Base-by-base conservation (phyloP, 1,140 invertebrate genomes). In the Diploscapter pachys region DNA sequence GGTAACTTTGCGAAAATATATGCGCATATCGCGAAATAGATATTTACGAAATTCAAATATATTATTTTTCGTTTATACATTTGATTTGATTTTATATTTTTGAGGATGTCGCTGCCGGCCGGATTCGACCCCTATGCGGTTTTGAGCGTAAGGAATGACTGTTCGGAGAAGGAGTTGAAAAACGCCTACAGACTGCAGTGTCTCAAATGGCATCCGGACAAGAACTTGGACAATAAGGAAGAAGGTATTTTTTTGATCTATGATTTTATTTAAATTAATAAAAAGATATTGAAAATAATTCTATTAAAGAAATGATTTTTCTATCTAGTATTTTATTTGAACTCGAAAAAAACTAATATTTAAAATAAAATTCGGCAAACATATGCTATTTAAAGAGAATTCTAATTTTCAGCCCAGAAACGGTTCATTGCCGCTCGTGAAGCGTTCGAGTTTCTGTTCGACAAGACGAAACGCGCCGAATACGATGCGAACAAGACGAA, bases 121-220 rank as follows among this genome's bases (percentile, higher is more conserved):
- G 72, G 67, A 66, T 54, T 73, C 5, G 67, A 76, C 63, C 75
- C 70, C 3, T 76, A 76, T 54, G 70, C 64, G 49, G 61, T 72
- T 9, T 71, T 76, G 13, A 55, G 57, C 54, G 63, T 76, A 9
- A 6, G 64, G 48, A 76, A 72, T 13, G 64, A 59, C 31, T 76
- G 75, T 53, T 67, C 68, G 62, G 75, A 76, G 6, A 72, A 71
- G 31, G 75, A 76, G 11, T 67, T 76, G 61, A 56, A 71, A 49
- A 76, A 76, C 49, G 75, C 75, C 3, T 76, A 76, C 53, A 49
- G 56, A 49, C 56, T 59, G 49, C 75, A 76, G 48, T 76, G 75
- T 67, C 70, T 76, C 5, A 76, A 76, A 53, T 76, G 75, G 75
- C 75, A 76, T 76, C 75, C 75, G 31, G 75, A 76, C 53, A 76